Conservation (phyloP, 2,888 invertebrate species). For the Erebia epiphron region DNA sequence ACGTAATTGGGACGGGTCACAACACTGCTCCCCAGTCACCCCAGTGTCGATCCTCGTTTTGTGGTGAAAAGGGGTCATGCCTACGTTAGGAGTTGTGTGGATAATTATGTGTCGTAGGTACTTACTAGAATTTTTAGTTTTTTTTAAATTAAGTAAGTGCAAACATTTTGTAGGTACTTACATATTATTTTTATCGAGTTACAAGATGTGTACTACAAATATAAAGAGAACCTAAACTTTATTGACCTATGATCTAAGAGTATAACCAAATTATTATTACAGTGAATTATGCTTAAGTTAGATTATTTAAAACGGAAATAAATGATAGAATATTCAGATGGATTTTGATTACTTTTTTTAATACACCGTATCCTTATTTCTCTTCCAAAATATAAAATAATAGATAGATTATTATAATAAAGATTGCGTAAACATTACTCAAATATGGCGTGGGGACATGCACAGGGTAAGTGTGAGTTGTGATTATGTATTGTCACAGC, state of each 20-base stretch:
- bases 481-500: slow-evolving; percentile 8
- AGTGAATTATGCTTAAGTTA: too few relatives aligned
- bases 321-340: background rate
- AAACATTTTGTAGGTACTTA: too few relatives aligned
- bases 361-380: background rate
- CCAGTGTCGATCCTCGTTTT: slow-evolving; percentile 38
- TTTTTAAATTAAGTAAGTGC: too few relatives aligned
- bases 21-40: slow-evolving; percentile 52
- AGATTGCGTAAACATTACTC: slow-evolving; percentile 33
- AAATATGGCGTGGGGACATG: slow-evolving; percentile 17
- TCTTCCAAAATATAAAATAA: background rate
- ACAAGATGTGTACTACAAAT: too few relatives aligned
- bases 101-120: slow-evolving; percentile 31
- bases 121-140: background rate
- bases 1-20: slow-evolving; percentile 72
- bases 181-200: too few relatives aligned
- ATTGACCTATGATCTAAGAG: too few relatives aligned
- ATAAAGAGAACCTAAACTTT: too few relatives aligned
- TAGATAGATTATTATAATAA: background rate
- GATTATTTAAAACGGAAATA: too few relatives aligned
- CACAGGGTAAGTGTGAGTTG: slow-evolving; percentile 36
- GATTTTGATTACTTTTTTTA: background rate
- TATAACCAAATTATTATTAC: too few relatives aligned
- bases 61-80: slow-evolving; percentile 39
- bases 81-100: slow-evolving; percentile 43